Evolutionary conservation across 1,140 invertebrate genomes (phyloP), one percentile per base, ranked within the genome.

Genomic region (Bombus polaris): DNA sequence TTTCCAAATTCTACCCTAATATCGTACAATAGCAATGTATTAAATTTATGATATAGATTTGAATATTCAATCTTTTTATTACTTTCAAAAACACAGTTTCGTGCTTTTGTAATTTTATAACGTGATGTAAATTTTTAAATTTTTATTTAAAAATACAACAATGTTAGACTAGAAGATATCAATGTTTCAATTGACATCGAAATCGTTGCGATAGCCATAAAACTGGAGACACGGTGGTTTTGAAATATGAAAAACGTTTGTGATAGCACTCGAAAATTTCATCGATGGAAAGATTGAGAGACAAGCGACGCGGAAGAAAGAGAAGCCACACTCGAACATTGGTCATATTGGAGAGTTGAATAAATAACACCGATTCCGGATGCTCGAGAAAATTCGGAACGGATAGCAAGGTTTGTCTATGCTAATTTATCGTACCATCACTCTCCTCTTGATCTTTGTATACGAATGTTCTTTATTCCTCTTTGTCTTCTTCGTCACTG

Each of bases 321-420:
- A 62, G 47, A 35, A 10, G 9, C 59, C 3, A n/a, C n/a, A 35
- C 62, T 37, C 35, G 83, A 68, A 39, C 32, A 59, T 28, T n/a
- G 13, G n/a, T 39, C 70, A 81, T 74, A 59, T 74, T 62, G 57
- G 53, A 57, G 28, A n/a, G 44, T 32, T 72, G 80, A 81, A 89
- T 89, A 90, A 89, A 90, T 87, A 87, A 87, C 66, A 77, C 84
- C 76, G 75, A 83, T 66, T 74, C 44, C 57, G 70, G 73, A 77
- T 66, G 65, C 68, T 32, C 44, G 71, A 32, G 37, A 59, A 85
- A 80, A 90, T 88, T 90, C 76, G 68, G 78, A 79, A 78, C n/a
- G 76, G 72, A 89, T 74, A 77, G 77, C 85, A 78, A 90, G 83
- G 88, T 91, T 92, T 91, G 87, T 86, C 66, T 92, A 92, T 92